Evolutionary conservation across 2,888 invertebrate species (phyloP).

Genomic region (Ophonus ardosiacus): DNA sequence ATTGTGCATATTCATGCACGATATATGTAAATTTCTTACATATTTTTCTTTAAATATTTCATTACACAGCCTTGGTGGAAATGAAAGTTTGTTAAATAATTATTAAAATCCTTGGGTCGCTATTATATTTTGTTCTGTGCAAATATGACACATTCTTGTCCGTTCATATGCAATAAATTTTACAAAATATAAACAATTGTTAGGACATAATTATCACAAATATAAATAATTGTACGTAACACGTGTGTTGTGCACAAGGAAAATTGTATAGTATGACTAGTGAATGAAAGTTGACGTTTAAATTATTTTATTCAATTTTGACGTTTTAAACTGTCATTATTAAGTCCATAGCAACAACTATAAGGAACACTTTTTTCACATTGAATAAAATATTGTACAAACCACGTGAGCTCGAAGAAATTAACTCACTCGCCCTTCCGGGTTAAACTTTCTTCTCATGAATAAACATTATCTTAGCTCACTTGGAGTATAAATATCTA

Average conservation of each 20-base stretch:
- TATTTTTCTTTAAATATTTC: slow-evolving; percentile 3
- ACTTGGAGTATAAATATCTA: too few species aligned
- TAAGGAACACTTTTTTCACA: too few species aligned
- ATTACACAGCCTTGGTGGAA: slow-evolving; percentile 27
- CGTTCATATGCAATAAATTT: not conserved
- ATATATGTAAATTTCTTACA: slow-evolving; percentile 21
- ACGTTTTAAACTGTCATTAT: too few species aligned
- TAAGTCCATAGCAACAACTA: too few species aligned
- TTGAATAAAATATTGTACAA: too few species aligned
- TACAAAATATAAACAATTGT: not conserved
- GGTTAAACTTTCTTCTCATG: too few species aligned
- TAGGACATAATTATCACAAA: not conserved
- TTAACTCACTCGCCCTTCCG: too few species aligned
- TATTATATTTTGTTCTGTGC: slow-evolving; percentile 16
- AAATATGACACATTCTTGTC: not conserved
- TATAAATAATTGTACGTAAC: not conserved
- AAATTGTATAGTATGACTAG: not conserved
- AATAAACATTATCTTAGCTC: too few species aligned
- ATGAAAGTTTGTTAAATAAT: slow-evolving; percentile 32
- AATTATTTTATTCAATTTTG: too few species aligned
- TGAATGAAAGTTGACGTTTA: too few species aligned
- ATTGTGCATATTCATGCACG: slow-evolving; percentile 14
- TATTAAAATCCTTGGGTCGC: slow-evolving; percentile 27
- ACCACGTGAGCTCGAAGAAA: too few species aligned
- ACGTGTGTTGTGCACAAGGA: not conserved